Percentiles rank a stretch among this genome's conserved stretches.
Conservation (phyloP, 2,888 invertebrate species). For the Rhamnusium bicolor region DNA sequence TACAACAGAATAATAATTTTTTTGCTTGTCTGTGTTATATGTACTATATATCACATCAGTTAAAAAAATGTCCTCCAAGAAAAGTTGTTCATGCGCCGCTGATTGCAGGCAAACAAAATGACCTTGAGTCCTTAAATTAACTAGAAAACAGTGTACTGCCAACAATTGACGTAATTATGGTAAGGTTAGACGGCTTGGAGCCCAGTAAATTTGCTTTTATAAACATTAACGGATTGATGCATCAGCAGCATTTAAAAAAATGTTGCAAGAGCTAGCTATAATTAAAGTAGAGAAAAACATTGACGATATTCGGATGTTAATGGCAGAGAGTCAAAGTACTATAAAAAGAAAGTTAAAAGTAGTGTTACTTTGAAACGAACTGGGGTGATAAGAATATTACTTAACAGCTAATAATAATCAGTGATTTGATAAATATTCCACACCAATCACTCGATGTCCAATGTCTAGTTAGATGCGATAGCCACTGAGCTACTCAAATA, state of each 20-base stretch:
- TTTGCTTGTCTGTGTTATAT: too few relatives aligned
- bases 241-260: conserved; percentile 10
- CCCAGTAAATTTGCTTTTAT: conserved; percentile 43
- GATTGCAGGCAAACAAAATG: background rate
- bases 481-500: too few relatives aligned
- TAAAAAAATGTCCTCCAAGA: conserved; percentile 4
- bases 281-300: background rate
- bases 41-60: too few relatives aligned
- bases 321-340: conserved; percentile 1
- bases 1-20: too few relatives aligned
- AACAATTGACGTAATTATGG: conserved; percentile 37
- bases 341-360: background rate
- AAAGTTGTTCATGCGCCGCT: conserved; percentile 22
- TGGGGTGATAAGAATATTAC: too few relatives aligned
- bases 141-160: conserved; percentile 37
- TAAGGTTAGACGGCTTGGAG: conserved; percentile 56
- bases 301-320: background rate
- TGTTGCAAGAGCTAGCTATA: background rate
- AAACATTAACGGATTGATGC: conserved; percentile 17
- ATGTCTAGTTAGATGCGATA: too few relatives aligned
- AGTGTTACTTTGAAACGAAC: too few relatives aligned
- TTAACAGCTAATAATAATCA: too few relatives aligned
- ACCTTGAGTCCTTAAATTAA: conserved; percentile 40
- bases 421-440: too few relatives aligned
- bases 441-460: too few relatives aligned